These are phyloP conservation scores for Crenichthys baileyi DNA, from an alignment of 2,797 vertebrate species.

Conservation along the genomic window DNA sequence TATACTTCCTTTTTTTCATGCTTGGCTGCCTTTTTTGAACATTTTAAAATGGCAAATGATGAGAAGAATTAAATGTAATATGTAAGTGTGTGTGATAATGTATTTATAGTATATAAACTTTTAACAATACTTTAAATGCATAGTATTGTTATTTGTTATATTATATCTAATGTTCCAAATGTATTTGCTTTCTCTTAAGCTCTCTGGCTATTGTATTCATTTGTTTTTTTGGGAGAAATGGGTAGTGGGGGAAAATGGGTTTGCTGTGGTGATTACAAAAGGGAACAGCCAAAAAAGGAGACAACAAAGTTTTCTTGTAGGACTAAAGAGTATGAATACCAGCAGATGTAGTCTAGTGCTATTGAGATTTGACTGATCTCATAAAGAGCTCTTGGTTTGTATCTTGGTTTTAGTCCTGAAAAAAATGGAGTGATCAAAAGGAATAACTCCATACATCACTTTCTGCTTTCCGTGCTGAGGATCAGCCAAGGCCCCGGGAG, in stretches of 20 bases:
- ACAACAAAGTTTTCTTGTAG: background rate
- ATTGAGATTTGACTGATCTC: background rate
- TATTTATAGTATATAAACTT: too few relatives aligned
- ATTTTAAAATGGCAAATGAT: too few relatives aligned
- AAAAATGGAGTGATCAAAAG: slow-evolving; percentile 1
- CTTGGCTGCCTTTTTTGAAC: too few relatives aligned
- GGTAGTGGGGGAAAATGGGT: background rate
- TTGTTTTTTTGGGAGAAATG: too few relatives aligned
- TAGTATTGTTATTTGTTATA: too few relatives aligned
- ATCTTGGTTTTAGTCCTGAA: background rate
- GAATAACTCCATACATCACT: slow-evolving; percentile 4
- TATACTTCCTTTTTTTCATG: too few relatives aligned
- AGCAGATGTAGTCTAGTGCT: background rate
- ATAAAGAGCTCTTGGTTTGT: background rate
- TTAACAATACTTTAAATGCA: too few relatives aligned
- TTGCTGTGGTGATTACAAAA: background rate
- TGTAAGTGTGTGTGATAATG: too few relatives aligned
- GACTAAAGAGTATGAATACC: background rate
- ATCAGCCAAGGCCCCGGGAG: background rate
- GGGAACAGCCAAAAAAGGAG: background rate
- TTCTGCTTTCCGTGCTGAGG: slow-evolving; percentile 36
- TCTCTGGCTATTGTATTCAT: too few relatives aligned
- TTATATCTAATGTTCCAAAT: too few relatives aligned
- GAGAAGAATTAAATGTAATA: too few relatives aligned
- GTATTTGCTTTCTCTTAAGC: too few relatives aligned